Evolutionary conservation across 2,113 vertebrate species (phyloP).

Genomic region (Pica pica): DNA sequence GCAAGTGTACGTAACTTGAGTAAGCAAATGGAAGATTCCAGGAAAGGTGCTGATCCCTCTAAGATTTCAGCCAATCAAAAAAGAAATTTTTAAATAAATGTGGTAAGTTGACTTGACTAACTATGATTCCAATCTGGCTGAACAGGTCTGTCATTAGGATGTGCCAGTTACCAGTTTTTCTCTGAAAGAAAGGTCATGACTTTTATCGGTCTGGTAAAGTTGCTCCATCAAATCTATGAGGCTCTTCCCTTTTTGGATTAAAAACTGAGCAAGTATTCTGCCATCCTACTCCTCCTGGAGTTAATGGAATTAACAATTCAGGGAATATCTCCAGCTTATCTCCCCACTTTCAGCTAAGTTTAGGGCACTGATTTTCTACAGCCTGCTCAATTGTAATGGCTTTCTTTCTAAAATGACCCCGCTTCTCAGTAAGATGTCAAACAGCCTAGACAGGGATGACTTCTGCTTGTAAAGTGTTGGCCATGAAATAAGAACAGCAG

Average conservation of each 20-base stretch:
- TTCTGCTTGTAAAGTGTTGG: background rate
- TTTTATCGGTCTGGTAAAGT: background rate
- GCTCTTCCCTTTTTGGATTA: background rate
- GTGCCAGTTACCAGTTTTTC: background rate
- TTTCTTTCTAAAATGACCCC: background rate
- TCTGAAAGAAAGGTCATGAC: background rate
- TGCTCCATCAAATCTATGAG: background rate
- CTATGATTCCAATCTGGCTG: background rate
- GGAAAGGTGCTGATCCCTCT: background rate
- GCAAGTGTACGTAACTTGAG: background rate
- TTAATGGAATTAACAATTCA: background rate
- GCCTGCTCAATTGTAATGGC: background rate
- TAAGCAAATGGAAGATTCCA: background rate
- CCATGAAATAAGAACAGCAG: background rate
- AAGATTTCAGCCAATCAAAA: background rate
- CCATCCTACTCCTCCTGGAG: background rate
- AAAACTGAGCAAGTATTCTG: background rate
- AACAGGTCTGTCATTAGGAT: background rate
- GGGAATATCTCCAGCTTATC: background rate
- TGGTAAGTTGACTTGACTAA: background rate
- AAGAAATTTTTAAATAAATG: background rate
- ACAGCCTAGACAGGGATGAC: background rate
- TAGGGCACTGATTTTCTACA: background rate
- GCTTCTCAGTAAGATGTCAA: background rate
- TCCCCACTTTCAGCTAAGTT: background rate